These are phyloP conservation scores for Yponomeuta plumbellus DNA, from an alignment of 2,888 invertebrate species.

Conservation along the genomic window DNA sequence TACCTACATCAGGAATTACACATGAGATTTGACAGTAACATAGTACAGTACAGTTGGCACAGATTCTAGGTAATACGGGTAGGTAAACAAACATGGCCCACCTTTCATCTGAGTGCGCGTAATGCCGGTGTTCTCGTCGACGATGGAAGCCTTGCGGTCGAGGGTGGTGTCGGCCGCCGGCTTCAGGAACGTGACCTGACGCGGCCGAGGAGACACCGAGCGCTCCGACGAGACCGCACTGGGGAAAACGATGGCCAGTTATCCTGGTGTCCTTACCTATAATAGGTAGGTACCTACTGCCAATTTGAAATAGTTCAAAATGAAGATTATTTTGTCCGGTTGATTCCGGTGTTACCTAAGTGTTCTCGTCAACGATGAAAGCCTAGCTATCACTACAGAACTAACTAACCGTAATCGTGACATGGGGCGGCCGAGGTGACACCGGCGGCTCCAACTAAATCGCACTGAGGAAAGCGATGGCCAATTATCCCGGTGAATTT, in stretches of 20 bases:
- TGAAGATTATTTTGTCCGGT: too few relatives aligned
- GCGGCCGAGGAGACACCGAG: constrained; percentile 39
- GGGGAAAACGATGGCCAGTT: constrained; percentile 18
- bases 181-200: constrained; percentile 66
- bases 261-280: too few relatives aligned
- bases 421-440: constrained; percentile 50
- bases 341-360: too few relatives aligned
- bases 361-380: constrained; percentile 66
- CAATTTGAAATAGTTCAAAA: not conserved
- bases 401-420: constrained; percentile 66
- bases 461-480: constrained; percentile 36
- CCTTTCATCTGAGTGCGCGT: constrained; percentile 90
- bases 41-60: not conserved
- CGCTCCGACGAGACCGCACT: constrained; percentile 53
- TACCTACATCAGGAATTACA: too few relatives aligned
- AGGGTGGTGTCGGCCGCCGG: constrained; percentile 63
- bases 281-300: too few relatives aligned
- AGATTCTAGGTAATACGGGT: not conserved
- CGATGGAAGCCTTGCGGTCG: constrained; percentile 67
- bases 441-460: constrained; percentile 44
- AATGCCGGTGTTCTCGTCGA: constrained; percentile 67
- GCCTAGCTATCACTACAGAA: constrained; percentile 69
- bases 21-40: too few relatives aligned
- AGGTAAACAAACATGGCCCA: constrained; percentile 34
- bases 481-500: too few relatives aligned